phyloP scores from a whole-genome alignment of 2,113 vertebrate genomes.

The Seriola rivoliana region DNA sequence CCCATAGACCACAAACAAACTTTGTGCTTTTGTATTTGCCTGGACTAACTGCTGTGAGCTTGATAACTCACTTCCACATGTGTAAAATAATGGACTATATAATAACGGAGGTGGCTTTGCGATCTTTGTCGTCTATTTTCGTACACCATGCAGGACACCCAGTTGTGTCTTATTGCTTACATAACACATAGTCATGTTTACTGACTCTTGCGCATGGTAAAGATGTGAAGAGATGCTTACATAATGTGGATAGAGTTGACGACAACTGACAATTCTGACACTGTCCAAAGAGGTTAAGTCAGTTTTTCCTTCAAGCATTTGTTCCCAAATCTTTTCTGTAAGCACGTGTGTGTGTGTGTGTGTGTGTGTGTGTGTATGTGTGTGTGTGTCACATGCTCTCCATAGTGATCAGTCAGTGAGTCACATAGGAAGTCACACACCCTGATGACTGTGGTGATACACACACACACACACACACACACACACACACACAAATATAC shows the following conservation, averaged over 20 bases:
- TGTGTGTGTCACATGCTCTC: slow-evolving; percentile 52
- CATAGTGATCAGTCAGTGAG: slow-evolving; percentile 53
- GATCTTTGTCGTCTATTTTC: neutral
- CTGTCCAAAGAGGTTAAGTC: slow-evolving; percentile 72
- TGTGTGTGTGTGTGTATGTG: slow-evolving; percentile 18
- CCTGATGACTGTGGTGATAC: slow-evolving; percentile 11
- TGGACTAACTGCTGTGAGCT: too few relatives aligned
- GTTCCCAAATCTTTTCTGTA: slow-evolving; percentile 42
- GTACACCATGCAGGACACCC: neutral
- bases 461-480: too few relatives aligned
- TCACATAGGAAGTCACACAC: slow-evolving; percentile 65
- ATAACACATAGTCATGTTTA: slow-evolving; percentile 28
- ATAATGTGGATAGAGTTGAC: slow-evolving; percentile 64
- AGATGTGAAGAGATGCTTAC: slow-evolving; percentile 55
- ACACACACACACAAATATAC: slow-evolving; percentile 29
- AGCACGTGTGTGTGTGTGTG: slow-evolving; percentile 15
- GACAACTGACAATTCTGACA: slow-evolving; percentile 66
- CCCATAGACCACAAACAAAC: too few relatives aligned
- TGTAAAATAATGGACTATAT: neutral
- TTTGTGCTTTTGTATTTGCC: too few relatives aligned
- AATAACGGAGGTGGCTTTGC: neutral
- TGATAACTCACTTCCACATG: neutral
- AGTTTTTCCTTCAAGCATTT: slow-evolving; percentile 66
- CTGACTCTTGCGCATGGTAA: slow-evolving; percentile 21
- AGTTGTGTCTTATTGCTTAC: slow-evolving; percentile 40